Conservation (phyloP, 2,888 invertebrate species). For the Leucophenga montana region DNA sequence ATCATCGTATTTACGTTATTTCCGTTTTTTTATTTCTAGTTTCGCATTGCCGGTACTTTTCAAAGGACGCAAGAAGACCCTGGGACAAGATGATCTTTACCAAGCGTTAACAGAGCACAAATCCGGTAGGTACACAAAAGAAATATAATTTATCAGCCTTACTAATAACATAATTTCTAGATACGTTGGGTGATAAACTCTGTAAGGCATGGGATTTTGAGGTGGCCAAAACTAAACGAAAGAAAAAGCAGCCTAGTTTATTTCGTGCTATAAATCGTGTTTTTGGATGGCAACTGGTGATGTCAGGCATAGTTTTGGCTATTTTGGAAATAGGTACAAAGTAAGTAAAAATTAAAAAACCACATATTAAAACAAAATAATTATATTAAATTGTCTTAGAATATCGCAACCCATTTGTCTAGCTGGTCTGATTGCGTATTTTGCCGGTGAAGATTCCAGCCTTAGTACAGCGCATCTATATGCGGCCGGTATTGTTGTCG, state of each 20-base stretch:
- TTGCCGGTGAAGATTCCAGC: conserved; percentile 62
- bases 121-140: conserved; percentile 57
- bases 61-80: conserved; percentile 78
- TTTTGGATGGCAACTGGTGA: conserved; percentile 77
- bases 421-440: conserved; percentile 78
- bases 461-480: conserved; percentile 81
- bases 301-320: conserved; percentile 77
- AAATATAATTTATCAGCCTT: neutral
- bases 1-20: no score
- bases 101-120: conserved; percentile 73
- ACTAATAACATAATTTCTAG: conserved; percentile 45
- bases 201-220: conserved; percentile 77
- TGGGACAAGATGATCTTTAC: conserved; percentile 83
- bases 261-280: conserved; percentile 74
- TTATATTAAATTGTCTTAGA: conserved; percentile 67
- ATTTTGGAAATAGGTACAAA: conserved; percentile 78
- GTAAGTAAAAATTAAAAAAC: conserved; percentile 57
- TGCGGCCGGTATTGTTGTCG: conserved; percentile 82
- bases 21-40: neutral
- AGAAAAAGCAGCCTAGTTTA: conserved; percentile 73
- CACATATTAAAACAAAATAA: neutral
- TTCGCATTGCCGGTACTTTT: conserved; percentile 10
- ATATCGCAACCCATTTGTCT: conserved; percentile 79
- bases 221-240: conserved; percentile 68
- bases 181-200: conserved; percentile 76